A percentile compares a stretch with the other conserved stretches of the same genome.
Evolutionary conservation across 2,888 invertebrate species (phyloP).

Genomic region (Drosophila ustulata): DNA sequence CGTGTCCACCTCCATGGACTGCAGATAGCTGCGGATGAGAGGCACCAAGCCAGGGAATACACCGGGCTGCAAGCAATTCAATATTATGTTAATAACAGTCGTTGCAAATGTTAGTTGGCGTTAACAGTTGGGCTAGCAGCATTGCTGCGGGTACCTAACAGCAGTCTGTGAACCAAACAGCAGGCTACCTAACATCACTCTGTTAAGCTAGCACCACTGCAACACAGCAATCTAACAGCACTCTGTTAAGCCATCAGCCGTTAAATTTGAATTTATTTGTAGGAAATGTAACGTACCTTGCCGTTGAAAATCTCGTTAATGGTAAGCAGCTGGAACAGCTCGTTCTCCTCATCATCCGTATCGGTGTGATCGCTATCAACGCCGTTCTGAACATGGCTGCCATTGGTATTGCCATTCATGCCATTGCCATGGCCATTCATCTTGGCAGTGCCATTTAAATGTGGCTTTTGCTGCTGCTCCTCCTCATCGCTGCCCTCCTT

Average conservation of each 20-base stretch:
- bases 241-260: not conserved
- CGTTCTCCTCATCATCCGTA: constrained; percentile 80
- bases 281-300: constrained; percentile 82
- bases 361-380: constrained; percentile 72
- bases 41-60: constrained; percentile 98
- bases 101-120: not conserved
- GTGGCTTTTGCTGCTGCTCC: not conserved
- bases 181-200: not conserved
- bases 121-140: constrained; percentile 4
- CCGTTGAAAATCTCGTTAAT: constrained; percentile 99
- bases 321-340: constrained; percentile 92
- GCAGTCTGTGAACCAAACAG: not conserved
- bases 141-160: not conserved
- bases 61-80: constrained; percentile 85
- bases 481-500: not conserved
- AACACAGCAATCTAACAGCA: not conserved
- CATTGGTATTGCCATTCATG: constrained; percentile 51
- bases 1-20: constrained; percentile 98
- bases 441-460: constrained; percentile 56
- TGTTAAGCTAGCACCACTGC: not conserved
- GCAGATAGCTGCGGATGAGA: constrained; percentile 96
- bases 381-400: constrained; percentile 50
- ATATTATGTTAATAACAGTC: not conserved
- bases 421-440: constrained; percentile 57
- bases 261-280: not conserved